These are phyloP conservation scores for Solenopsis invicta DNA, from an alignment of 1,140 invertebrate species.

Conservation along the genomic window DNA sequence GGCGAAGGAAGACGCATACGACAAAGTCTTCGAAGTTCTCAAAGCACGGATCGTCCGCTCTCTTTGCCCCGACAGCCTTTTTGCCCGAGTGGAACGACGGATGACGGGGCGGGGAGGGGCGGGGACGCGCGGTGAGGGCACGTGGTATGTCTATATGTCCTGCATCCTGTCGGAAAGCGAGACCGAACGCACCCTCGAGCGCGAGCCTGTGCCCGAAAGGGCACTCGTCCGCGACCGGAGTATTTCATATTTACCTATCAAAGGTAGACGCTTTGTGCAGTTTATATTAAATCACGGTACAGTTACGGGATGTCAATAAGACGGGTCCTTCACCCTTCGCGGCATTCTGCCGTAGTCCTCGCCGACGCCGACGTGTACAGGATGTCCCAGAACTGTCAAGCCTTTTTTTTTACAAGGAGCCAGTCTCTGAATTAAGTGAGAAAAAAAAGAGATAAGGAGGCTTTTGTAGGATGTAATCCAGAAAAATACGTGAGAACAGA, in stretches of 20 bases:
- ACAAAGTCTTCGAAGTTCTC: conserved; percentile 51
- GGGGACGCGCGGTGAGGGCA: background rate
- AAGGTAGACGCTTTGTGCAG: conserved; percentile 81
- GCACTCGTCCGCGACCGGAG: conserved; percentile 74
- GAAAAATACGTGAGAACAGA: background rate
- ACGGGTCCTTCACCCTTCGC: conserved; percentile 64
- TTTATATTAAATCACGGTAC: conserved; percentile 84
- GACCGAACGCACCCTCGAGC: conserved; percentile 69
- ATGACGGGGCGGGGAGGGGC: background rate
- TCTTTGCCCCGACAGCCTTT: conserved; percentile 54
- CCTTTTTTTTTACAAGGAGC: background rate
- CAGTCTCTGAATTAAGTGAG: background rate
- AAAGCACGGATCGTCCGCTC: conserved; percentile 52
- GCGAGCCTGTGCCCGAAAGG: conserved; percentile 67
- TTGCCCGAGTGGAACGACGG: conserved; percentile 55
- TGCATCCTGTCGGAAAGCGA: conserved; percentile 64
- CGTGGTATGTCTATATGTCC: conserved; percentile 29
- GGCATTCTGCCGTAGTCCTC: conserved; percentile 22
- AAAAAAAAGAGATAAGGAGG: background rate
- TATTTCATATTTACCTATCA: conserved; percentile 84
- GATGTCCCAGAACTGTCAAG: background rate
- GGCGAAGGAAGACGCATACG: conserved; percentile 39
- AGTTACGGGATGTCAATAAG: conserved; percentile 80
- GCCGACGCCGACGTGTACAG: conserved; percentile 12
- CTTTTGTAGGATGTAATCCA: background rate